Evolutionary conservation across 2,888 invertebrate species (phyloP).

Genomic region (Epirrita christyi): DNA sequence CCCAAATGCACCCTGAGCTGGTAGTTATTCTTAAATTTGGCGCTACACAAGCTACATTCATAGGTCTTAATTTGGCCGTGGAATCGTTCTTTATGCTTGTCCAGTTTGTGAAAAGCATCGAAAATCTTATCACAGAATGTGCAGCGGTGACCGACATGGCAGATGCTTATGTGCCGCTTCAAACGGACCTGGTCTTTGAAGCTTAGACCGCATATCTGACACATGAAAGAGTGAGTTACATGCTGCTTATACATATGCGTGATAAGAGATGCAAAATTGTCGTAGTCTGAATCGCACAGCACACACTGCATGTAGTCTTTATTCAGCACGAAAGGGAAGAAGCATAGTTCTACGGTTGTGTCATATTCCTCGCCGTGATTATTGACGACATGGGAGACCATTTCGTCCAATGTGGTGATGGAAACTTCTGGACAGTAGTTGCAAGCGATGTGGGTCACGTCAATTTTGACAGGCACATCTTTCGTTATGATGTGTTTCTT

Average conservation of each 20-base stretch:
- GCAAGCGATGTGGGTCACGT: constrained; percentile 57
- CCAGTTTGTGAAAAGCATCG: constrained; percentile 53
- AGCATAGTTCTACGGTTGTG: constrained; percentile 48
- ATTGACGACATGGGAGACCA: constrained; percentile 55
- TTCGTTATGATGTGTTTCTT: constrained; percentile 60
- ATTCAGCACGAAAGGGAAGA: constrained; percentile 62
- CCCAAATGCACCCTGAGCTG: constrained; percentile 70
- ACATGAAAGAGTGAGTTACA: constrained; percentile 58
- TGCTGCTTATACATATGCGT: constrained; percentile 69
- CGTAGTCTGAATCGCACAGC: constrained; percentile 54
- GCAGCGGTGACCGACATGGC: constrained; percentile 59
- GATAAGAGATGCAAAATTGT: constrained; percentile 62
- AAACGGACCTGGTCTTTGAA: constrained; percentile 60
- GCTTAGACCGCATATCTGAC: constrained; percentile 65
- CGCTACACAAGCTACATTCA: constrained; percentile 60
- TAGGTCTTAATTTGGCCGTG: constrained; percentile 55
- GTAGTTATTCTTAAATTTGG: constrained; percentile 55
- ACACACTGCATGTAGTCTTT: constrained; percentile 58
- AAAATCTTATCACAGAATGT: constrained; percentile 75
- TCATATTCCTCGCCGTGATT: constrained; percentile 57
- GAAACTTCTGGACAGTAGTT: constrained; percentile 50
- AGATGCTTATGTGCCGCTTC: constrained; percentile 58
- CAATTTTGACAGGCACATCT: constrained; percentile 70
- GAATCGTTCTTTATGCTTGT: constrained; percentile 58
- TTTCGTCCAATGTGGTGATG: constrained; percentile 50